Conservation (phyloP, 2,113 vertebrate genomes). For the Syngnathus typhle region DNA sequence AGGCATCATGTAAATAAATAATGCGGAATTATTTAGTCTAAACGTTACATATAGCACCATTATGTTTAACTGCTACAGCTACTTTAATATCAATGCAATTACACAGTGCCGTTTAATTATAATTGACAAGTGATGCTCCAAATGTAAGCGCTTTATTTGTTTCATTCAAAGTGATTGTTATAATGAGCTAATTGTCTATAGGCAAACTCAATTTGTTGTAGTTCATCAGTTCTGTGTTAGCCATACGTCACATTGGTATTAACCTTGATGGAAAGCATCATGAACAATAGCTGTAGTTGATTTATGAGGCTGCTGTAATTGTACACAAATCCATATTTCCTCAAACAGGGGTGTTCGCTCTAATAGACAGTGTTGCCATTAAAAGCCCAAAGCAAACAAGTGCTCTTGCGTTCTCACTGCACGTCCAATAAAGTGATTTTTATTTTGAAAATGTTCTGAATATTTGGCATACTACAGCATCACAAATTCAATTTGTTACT, state of each 20-base stretch:
- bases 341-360: background rate
- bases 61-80: background rate
- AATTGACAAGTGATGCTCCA: background rate
- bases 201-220: slow-evolving; percentile 4
- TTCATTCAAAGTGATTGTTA: slow-evolving; percentile 1
- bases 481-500: no score
- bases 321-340: slow-evolving; percentile 1
- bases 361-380: background rate
- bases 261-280: background rate
- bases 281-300: background rate
- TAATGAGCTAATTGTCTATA: slow-evolving; percentile 1
- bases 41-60: background rate
- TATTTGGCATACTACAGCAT: background rate
- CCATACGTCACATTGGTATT: background rate
- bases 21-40: background rate
- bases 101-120: background rate
- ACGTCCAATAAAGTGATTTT: background rate
- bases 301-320: background rate
- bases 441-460: background rate
- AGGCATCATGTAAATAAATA: background rate
- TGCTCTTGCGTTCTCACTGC: background rate
- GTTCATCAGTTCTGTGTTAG: slow-evolving; percentile 2
- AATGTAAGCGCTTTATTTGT: background rate
- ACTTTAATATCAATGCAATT: background rate
- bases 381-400: background rate